Conservation (phyloP, 2,888 invertebrate species). For the Gymnoscelis rufifasciata region DNA sequence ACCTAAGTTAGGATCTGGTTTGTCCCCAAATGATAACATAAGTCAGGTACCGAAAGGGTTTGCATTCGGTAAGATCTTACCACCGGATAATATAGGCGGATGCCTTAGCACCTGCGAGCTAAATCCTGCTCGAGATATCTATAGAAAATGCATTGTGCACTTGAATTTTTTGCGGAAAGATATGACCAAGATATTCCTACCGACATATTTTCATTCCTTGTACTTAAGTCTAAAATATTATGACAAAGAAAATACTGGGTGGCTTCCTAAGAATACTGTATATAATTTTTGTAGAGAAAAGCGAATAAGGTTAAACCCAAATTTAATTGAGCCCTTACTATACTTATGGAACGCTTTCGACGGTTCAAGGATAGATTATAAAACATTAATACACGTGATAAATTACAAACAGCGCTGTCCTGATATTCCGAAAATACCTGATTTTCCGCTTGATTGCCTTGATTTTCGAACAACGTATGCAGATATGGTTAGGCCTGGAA, state of each 20-base stretch:
- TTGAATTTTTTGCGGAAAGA: constrained; percentile 61
- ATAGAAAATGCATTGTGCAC: constrained; percentile 63
- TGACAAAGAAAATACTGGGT: constrained; percentile 61
- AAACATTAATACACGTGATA: constrained; percentile 68
- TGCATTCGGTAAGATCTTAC: constrained; percentile 62
- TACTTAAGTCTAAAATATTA: constrained; percentile 54
- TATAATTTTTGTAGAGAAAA: constrained; percentile 62
- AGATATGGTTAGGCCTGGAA: constrained; percentile 59
- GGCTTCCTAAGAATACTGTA: constrained; percentile 62
- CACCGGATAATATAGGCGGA: constrained; percentile 64
- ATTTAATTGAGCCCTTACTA: constrained; percentile 69
- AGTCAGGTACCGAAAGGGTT: constrained; percentile 62
- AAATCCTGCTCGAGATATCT: constrained; percentile 54
- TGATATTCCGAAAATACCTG: constrained; percentile 60
- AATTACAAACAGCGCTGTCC: constrained; percentile 63
- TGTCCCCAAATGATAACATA: constrained; percentile 73
- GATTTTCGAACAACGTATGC: constrained; percentile 61
- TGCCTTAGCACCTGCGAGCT: constrained; percentile 56
- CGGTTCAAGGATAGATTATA: constrained; percentile 66
- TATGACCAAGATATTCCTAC: constrained; percentile 47
- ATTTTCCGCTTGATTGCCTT: constrained; percentile 49
- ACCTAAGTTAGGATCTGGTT: constrained; percentile 54
- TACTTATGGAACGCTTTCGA: constrained; percentile 65
- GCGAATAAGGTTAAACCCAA: constrained; percentile 64
- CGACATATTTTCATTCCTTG: constrained; percentile 51